A percentile compares a stretch with the other conserved stretches of the same genome.
Evolutionary conservation across 2,888 invertebrate genomes (phyloP).

Genomic region (Hylaea fasciaria): DNA sequence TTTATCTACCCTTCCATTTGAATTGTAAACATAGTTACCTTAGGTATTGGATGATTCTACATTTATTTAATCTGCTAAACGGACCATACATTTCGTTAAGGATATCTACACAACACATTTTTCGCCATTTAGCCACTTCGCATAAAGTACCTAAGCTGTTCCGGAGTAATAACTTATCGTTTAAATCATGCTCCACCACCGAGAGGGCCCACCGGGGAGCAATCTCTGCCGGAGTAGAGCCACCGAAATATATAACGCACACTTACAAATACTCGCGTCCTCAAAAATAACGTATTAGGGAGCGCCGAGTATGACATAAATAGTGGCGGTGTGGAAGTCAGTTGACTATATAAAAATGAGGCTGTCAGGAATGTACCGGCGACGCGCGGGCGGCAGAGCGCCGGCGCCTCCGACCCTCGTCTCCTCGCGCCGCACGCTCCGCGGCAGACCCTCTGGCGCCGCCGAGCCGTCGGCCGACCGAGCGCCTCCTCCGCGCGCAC

Average conservation of each 20-base stretch:
- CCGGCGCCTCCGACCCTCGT: slow-evolving; percentile 74
- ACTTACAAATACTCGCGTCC: slow-evolving; percentile 75
- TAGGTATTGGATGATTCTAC: too few species aligned
- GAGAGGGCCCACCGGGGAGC: slow-evolving; percentile 61
- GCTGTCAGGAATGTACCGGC: slow-evolving; percentile 72
- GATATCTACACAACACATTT: slow-evolving; percentile 29
- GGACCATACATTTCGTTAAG: not conserved
- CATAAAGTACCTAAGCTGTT: slow-evolving; percentile 32
- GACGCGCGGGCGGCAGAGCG: slow-evolving; percentile 69
- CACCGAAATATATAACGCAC: slow-evolving; percentile 68
- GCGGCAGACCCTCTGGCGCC: slow-evolving; percentile 77
- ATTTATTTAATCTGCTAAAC: not conserved
- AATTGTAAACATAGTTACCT: too few species aligned
- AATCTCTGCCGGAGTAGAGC: slow-evolving; percentile 59
- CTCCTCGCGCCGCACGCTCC: slow-evolving; percentile 64
- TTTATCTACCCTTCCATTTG: too few species aligned
- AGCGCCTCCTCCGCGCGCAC: slow-evolving; percentile 38
- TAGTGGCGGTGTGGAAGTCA: slow-evolving; percentile 83
- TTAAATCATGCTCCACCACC: slow-evolving; percentile 61
- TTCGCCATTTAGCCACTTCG: slow-evolving; percentile 24
- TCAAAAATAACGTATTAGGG: slow-evolving; percentile 80
- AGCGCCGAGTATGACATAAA: slow-evolving; percentile 81
- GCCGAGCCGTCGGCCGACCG: slow-evolving; percentile 60
- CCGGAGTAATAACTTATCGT: slow-evolving; percentile 52
- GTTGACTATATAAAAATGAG: slow-evolving; percentile 84